Evolutionary conservation across 2,888 invertebrate species (phyloP), one percentile per base, ranked within the genome.

Genomic region (Celastrina argiolus): DNA sequence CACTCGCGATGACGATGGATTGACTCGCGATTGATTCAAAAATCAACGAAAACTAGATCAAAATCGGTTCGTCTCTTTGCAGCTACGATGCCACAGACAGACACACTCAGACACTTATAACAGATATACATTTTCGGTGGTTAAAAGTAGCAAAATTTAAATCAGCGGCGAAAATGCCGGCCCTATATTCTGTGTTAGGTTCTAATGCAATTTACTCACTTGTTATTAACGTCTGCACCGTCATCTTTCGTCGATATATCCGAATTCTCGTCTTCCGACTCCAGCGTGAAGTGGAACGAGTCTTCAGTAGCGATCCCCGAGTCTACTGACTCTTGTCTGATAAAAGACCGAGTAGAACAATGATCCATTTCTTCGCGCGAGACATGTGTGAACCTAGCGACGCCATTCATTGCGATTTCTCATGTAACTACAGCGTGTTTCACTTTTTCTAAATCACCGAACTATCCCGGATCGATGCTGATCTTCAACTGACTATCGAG

Each of bases 201-300:
- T 64, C 10, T 45, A 31, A n/a, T 22, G 0, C 4, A 45, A 66
- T 65, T 16, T 59, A 75, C 81, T 82, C 74, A 82, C 82, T 78
- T 74, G 18, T 77, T 73, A 26, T 72, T 70, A 64, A 73, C 69
- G 28, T 76, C 74, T 51, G 51, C 22, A 22, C 69, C 68, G 42
- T 76, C 76, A 16, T 78, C 76, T 26, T 83, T 82, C 41, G 80
- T 77, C 5, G 81, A 79, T 76, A 81, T 80, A 59, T 77, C 77
- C 14, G 34, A 31, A 14, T 31, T 51, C 72, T 76, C 74, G 12
- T 79, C 78, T 22, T 79, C 78, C 16, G 76, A 74, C 56, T 79
- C 80, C 75, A 78, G 74, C 68, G 63, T 74, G 63, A 65, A 36
- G n/a, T 36, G 1, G 22, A 66, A 42, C 31, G 45, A 28, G 26